phyloP scores from a whole-genome alignment of 2,113 vertebrate genomes.

The Seriola quinqueradiata region DNA sequence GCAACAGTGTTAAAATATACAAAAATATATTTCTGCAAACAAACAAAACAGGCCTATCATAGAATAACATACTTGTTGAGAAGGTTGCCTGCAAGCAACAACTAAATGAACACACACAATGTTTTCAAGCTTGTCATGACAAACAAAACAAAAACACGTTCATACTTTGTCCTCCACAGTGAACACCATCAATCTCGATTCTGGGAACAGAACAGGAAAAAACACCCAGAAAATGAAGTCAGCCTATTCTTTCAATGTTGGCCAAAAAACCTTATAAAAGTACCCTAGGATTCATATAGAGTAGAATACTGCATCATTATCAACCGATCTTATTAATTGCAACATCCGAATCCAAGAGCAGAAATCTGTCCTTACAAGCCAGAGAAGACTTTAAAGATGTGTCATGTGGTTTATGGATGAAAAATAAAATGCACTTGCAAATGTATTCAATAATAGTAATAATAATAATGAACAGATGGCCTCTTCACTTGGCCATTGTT shows the following conservation, averaged over 20 bases:
- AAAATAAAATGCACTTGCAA: constrained; percentile 11
- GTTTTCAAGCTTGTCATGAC: constrained; percentile 1
- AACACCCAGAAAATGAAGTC: not conserved
- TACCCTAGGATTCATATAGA: constrained; percentile 10
- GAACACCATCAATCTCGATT: constrained; percentile 14
- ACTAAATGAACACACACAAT: not conserved
- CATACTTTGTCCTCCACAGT: not conserved
- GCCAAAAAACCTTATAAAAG: constrained; percentile 25
- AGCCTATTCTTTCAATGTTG: constrained; percentile 1
- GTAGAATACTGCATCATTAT: constrained; percentile 26
- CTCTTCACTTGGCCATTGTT: constrained; percentile 2
- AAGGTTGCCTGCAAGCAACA: not conserved
- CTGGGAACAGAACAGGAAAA: constrained; percentile 14
- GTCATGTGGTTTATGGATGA: constrained; percentile 2
- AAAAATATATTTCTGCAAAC: not conserved
- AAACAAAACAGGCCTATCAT: not conserved
- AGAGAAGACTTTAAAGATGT: constrained; percentile 3
- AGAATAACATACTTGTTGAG: not conserved
- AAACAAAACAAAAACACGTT: not conserved
- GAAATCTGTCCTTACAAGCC: constrained; percentile 17
- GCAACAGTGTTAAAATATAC: constrained; percentile 3
- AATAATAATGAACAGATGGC: constrained; percentile 3
- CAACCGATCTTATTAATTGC: constrained; percentile 18
- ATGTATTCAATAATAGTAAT: constrained; percentile 1
- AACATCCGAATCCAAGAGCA: constrained; percentile 16